Evolutionary conservation across 2,888 invertebrate genomes (phyloP), one percentile per base, ranked within the genome.

Genomic region (Troides oblongomaculatus): DNA sequence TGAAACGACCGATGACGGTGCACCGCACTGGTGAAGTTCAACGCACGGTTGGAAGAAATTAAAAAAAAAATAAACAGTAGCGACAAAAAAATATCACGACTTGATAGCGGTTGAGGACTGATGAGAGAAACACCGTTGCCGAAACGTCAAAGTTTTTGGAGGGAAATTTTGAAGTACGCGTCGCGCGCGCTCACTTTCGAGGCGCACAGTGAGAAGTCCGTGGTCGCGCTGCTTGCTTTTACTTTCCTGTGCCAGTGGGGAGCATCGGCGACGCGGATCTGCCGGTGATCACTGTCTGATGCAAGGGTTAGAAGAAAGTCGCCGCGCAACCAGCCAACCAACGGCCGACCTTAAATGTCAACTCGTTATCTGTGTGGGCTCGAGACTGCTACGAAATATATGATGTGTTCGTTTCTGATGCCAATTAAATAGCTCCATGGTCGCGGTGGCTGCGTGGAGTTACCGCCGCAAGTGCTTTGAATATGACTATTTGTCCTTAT

Each of bases 231-330:
- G 77, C 78, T 74, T 83, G 89, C 91, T 92, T 92, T 92, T 92
- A 91, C 92, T 91, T 92, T 92, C 88, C 83, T 81, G 77, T 78
- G 78, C 79, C 89, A 91, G 91, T 89, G 91, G 90, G 91, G 91
- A 87, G 83, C 80, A 75, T 72, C 75, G 74, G 71, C 68, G 71
- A 73, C 64, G 74, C 75, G 75, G 77, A 79, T 80, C 75, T 75
- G 77, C 72, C 73, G 72, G 72, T 77, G 77, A 81, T 77, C 79
- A 77, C 77, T 78, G 66, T 68, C 71, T 68, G 71, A 68, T 68
- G 71, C 68, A 71, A 71, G 71, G 71, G 71, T 67, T 67, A 71
- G 64, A 71, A 68, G 67, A 71, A 70, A 70, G 70, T 66, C 66
- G 66, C 66, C 60, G 62, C 53, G 73, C 62, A 50, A 64, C 62